Percentiles rank a stretch among this genome's conserved stretches.
Conservation (phyloP, 2,113 vertebrate genomes). For the Rafetus swinhoei region DNA sequence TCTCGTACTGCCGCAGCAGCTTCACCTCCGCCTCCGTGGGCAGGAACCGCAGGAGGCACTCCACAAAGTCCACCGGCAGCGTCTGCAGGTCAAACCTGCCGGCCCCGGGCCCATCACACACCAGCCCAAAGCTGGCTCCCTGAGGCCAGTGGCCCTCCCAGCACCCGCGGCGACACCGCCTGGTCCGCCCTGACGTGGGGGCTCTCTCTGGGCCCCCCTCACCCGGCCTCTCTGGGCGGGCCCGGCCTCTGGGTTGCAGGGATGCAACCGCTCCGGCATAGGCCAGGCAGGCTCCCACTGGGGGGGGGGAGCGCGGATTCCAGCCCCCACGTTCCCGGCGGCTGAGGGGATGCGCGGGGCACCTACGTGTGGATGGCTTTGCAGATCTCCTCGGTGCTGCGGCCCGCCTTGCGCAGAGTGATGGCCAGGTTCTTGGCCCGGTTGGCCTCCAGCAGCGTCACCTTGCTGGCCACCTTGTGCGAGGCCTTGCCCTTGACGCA, state of each 20-base stretch:
- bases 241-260: too few species aligned
- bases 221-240: not conserved
- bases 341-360: not conserved
- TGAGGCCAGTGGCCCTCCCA: not conserved
- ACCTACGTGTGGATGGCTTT: conserved; percentile 92
- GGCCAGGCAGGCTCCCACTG: not conserved
- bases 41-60: conserved; percentile 95
- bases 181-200: too few species aligned
- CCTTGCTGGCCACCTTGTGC: conserved; percentile 88
- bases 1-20: conserved; percentile 91
- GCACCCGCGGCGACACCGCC: not conserved
- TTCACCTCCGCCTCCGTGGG: conserved; percentile 91
- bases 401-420: conserved; percentile 93
- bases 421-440: conserved; percentile 98
- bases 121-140: not conserved
- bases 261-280: too few species aligned
- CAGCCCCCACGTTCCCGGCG: too few species aligned
- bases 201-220: not conserved
- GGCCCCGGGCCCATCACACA: accelerated
- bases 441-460: conserved; percentile 93
- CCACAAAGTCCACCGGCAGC: conserved; percentile 93
- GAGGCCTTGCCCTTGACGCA: conserved; percentile 91
- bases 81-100: conserved; percentile 92
- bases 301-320: too few species aligned
- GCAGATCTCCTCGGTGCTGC: conserved; percentile 93